Percentiles rank a stretch among this genome's conserved stretches.
Conservation (phyloP, 2,888 invertebrate species). For the Cerastis leucographa region DNA sequence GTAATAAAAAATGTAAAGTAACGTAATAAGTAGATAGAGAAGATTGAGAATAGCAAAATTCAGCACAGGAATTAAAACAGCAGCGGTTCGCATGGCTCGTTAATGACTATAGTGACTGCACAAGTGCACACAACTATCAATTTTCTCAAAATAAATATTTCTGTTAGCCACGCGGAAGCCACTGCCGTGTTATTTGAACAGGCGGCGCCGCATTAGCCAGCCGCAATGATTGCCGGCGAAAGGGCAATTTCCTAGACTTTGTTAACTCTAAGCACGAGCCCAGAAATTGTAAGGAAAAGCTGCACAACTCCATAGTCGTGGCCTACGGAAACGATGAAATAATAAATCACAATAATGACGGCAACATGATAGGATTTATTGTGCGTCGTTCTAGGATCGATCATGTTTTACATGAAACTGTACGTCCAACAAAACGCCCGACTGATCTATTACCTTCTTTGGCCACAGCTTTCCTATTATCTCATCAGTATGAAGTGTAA, state of each 20-base stretch:
- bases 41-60: conserved; percentile 59
- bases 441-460: conserved; percentile 58
- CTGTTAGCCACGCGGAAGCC: conserved; percentile 86
- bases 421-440: conserved; percentile 50
- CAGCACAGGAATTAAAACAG: conserved; percentile 63
- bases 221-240: conserved; percentile 85
- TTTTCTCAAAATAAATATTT: conserved; percentile 87
- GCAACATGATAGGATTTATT: conserved; percentile 71
- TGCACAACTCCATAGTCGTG: conserved; percentile 78
- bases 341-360: conserved; percentile 84
- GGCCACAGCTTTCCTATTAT: conserved; percentile 59
- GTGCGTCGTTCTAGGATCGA: conserved; percentile 60
- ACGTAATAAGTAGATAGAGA: too few species aligned
- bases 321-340: conserved; percentile 82
- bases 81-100: conserved; percentile 68
- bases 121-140: conserved; percentile 79
- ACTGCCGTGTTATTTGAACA: conserved; percentile 83
- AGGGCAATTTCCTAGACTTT: conserved; percentile 86
- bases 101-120: conserved; percentile 79
- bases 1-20: too few species aligned
- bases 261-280: conserved; percentile 84
- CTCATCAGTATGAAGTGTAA: conserved; percentile 59
- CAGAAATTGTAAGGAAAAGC: conserved; percentile 81
- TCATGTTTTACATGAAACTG: conserved; percentile 63
- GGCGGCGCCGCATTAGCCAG: conserved; percentile 82